Base-by-base conservation (phyloP, 2,888 invertebrate species). In the Scrobipalpa costella region DNA sequence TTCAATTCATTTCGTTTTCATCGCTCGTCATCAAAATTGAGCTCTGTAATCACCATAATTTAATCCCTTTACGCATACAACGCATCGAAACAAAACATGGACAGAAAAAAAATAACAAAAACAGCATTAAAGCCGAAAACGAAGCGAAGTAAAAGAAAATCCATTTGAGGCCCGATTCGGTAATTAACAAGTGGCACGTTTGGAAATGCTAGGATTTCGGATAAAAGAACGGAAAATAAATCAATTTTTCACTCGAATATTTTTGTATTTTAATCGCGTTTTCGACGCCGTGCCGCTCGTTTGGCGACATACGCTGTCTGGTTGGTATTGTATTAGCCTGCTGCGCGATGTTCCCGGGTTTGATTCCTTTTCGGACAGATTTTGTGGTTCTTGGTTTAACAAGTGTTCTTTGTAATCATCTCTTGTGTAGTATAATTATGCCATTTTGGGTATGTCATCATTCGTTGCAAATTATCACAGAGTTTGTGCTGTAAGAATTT, bases 171-270 rank as follows among this genome's bases (percentile, higher is more conserved):
- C 19, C 9, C 21, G 19, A 19, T 19, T 50, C 50, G 9, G 50
- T 50, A 50, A 50, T 50, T 50, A 50, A 50, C 50, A 50, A 50
- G 50, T 50, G 50, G 50, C 50, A 19, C 50, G 40, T 40, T 50
- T 19, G 19, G 50, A 50, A 50, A 19, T 9, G 50, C 19, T 17
- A 17, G 50, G 21, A 21, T 50, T 50, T 9, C 50, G 19, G 50
- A 50, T 50, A 21, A 50, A 50, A 50, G 50, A 50, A 19, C 50
- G 8, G 9, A 50, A 50, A 50, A 50, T 50, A 50, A 50, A 50
- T 50, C 50, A 50, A 50, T 9, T 50, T 19, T 50, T 50, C 50
- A 19, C 19, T 1, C 21, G 19, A 21, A 50, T 1, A 3, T 9
- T 11, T 40, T 9, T 13, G 11, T 9, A 27, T 27, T 27, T 27